Evolutionary conservation across 2,888 invertebrate species (phyloP), one percentile per base, ranked within the genome.

Genomic region (Branchipolynoe longqiensis): DNA sequence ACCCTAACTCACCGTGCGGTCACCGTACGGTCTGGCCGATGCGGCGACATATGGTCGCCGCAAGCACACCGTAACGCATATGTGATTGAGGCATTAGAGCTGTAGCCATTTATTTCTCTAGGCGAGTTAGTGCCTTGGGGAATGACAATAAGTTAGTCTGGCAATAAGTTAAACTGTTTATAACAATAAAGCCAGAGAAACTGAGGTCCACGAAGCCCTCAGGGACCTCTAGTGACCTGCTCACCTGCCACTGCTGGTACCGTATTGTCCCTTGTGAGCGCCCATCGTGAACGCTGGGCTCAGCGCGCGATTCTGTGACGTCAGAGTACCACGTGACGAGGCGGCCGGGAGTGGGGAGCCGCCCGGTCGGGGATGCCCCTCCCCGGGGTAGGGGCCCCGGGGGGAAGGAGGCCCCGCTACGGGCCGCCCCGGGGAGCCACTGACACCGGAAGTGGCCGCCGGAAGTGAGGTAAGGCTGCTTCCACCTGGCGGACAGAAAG

Each of bases 381-480:
- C 78, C 28, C 48, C 31, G n/a, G 48, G 18, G 2, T 8, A 78
- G 6, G 28, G 48, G 6, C n/a, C 48, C 78, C 54, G 41, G 41
- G 78, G 48, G 41, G 78, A 78, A 28, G 48, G 78, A 22, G 69
- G 33, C 3, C 36, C 36, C 8, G 69, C 33, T 2, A 33, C 38
- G 12, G 69, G 38, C 0, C 69, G 48, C 48, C 48, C 48, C 8
- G 48, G 48, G 8, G 48, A 36, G 4, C 36, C 6, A 38, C 22
- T 8, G 69, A 69, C 36, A n/a, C 6, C 8, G 33, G 12, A 14
- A 14, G 69, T 14, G 69, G 6, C n/a, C 1, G 22, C 36, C 36
- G 69, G 69, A 33, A 69, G 38, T 33, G 33, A n/a, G 36, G 33
- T 69, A 22, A 69, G 18, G 36, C 69, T 69, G 69, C 69, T 69